A percentile compares a stretch with the other conserved stretches of the same genome.
phyloP scores from a whole-genome alignment of 2,113 vertebrate genomes.

The Cyanocitta stelleri region DNA sequence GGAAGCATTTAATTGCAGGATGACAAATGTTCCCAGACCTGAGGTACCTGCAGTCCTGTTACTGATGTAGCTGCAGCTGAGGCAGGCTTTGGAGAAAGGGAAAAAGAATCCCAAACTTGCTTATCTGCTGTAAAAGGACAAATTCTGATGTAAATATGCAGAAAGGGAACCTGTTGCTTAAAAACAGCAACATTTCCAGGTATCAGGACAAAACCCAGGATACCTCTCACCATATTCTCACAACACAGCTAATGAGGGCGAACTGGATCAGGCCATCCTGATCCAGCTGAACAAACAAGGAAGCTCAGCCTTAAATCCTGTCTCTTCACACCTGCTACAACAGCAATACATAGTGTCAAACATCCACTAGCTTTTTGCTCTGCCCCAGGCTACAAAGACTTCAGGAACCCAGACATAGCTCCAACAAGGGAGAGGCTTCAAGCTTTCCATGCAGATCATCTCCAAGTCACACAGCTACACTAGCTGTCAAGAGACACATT shows the following conservation, averaged over 20 bases:
- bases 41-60: background rate
- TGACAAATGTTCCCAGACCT: background rate
- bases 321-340: background rate
- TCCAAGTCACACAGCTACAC: background rate
- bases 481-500: background rate
- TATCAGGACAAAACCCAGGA: background rate
- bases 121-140: background rate
- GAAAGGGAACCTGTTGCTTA: background rate
- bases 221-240: background rate
- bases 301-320: background rate
- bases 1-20: background rate
- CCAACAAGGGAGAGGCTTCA: fast-evolving
- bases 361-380: background rate
- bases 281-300: background rate
- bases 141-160: background rate
- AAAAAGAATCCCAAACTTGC: background rate
- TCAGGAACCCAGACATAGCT: background rate
- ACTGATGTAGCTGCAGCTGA: background rate
- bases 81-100: background rate
- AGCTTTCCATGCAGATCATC: background rate
- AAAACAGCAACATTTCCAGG: background rate
- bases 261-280: background rate
- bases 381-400: background rate
- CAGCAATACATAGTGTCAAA: background rate
- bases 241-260: background rate